Base-by-base conservation (phyloP, 2,888 invertebrate genomes). In the Syrphus vitripennis region DNA sequence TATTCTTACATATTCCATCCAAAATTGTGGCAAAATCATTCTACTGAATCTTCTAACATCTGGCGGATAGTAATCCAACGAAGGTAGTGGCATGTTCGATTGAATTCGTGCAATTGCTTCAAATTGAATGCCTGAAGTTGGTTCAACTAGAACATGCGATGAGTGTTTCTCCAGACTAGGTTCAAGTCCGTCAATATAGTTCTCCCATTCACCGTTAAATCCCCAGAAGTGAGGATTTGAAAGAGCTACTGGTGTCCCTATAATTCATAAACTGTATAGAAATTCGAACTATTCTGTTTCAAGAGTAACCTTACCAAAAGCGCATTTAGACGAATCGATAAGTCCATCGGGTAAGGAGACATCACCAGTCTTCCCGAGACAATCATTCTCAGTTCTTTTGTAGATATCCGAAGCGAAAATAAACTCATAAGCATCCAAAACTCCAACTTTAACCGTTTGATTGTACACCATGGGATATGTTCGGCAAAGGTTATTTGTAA, bases 141-240 rank as follows among this genome's bases (percentile, higher is more conserved):
- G 96, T 92, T 96, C 96, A 1, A 96, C 93, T 69, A 95, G 91
- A 3, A 94, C 93, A 88, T 93, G 95, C 0, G 96, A 95, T 76
- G 94, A 94, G 89, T 96, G 96, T 76, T 94, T 94, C 1, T 91
- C 90, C 34, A 91, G 90, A 83, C 94, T 93, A 0, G 95, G 95
- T n/a, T 91, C 90, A 14, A 96, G 89, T 0, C 96, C 96, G 0
- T 94, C 94, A 0, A 96, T 94, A 57, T 93, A 94, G 0, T 94
- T 94, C 5, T 89, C 88, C 81, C 89, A 88, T 29, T 63, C 61
- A 2, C 88, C 88, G n/a, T 82, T 57, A 21, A 75, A 87, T 0
- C 94, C 94, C 89, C 94, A 93, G 91, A 95, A 96, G 91, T 96
- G 96, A 0, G 96, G 96, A 89, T 94, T 95, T 1, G 96, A 96